A percentile compares a stretch with the other conserved stretches of the same genome.
These are phyloP conservation scores for Anolis carolinensis DNA, from an alignment of 2,113 vertebrate genomes.

Conservation along the genomic window DNA sequence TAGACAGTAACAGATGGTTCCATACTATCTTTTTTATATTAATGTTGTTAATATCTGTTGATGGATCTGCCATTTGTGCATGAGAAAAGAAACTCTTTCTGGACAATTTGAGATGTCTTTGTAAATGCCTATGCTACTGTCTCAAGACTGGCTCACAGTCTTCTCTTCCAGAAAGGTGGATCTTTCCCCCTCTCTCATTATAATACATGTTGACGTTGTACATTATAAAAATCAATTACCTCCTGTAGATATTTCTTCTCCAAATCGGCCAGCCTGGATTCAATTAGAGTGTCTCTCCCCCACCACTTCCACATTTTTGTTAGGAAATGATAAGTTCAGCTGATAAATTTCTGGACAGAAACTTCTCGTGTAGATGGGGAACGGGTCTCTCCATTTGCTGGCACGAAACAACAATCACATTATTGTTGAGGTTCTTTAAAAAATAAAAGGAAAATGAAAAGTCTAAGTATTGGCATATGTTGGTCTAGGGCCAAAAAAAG, in stretches of 20 bases:
- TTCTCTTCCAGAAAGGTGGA: background rate
- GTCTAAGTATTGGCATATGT: conserved; percentile 73
- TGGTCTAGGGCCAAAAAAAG: conserved; percentile 65
- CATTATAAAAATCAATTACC: conserved; percentile 64
- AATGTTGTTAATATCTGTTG: background rate
- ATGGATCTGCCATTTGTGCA: background rate
- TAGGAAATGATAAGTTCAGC: conserved; percentile 23
- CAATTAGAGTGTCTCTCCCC: conserved; percentile 47
- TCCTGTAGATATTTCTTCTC: conserved; percentile 60
- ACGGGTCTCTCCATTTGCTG: conserved; percentile 69
- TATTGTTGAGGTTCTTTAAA: background rate
- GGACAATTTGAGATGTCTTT: conserved; percentile 9
- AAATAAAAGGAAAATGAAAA: conserved; percentile 65
- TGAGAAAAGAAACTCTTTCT: background rate
- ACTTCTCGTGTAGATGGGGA: conserved; percentile 50
- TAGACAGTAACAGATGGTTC: background rate
- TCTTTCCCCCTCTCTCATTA: conserved; percentile 31
- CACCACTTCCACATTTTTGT: background rate
- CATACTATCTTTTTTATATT: no score
- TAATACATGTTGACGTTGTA: conserved; percentile 45
- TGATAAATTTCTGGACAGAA: conserved; percentile 41
- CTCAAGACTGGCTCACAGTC: background rate
- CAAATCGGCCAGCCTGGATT: conserved; percentile 49
- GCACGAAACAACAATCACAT: background rate
- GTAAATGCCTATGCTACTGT: conserved; percentile 29